phyloP scores from a whole-genome alignment of 2,113 vertebrate species.

The Dromiciops gliroides region DNA sequence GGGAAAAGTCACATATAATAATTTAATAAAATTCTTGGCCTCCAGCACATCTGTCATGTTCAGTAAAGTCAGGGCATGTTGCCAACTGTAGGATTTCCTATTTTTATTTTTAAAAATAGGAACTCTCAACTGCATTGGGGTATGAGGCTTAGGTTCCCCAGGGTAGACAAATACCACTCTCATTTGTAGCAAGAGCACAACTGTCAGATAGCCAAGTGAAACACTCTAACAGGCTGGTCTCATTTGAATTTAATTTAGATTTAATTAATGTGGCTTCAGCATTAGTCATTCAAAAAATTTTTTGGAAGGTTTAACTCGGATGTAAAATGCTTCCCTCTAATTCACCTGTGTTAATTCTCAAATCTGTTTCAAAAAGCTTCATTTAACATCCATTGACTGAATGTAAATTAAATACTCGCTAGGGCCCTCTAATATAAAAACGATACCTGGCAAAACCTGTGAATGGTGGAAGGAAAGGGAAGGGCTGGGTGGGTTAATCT shows the following conservation, averaged over 20 bases:
- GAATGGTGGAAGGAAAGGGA: neutral
- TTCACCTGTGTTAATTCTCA: slow-evolving; percentile 35
- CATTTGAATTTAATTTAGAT: slow-evolving; percentile 28
- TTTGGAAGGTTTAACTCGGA: slow-evolving; percentile 44
- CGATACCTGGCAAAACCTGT: slow-evolving; percentile 28
- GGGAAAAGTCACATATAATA: neutral
- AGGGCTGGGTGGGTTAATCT: neutral
- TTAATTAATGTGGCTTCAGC: slow-evolving; percentile 48
- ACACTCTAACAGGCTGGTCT: neutral
- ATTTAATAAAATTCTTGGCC: neutral
- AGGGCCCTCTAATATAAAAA: neutral
- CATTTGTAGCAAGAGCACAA: neutral
- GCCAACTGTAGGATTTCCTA: neutral
- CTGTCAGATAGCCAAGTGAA: neutral
- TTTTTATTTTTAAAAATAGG: neutral
- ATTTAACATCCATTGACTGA: neutral
- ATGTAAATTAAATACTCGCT: slow-evolving; percentile 8
- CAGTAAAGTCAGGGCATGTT: neutral
- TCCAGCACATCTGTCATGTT: neutral
- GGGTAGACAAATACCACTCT: neutral
- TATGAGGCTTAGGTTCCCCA: neutral
- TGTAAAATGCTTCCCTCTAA: slow-evolving; percentile 25
- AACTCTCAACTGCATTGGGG: fast-evolving
- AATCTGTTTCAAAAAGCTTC: neutral
- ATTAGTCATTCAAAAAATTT: slow-evolving; percentile 32